Evolutionary conservation across 2,888 invertebrate species (phyloP).

Genomic region (Anticlea derivata): DNA sequence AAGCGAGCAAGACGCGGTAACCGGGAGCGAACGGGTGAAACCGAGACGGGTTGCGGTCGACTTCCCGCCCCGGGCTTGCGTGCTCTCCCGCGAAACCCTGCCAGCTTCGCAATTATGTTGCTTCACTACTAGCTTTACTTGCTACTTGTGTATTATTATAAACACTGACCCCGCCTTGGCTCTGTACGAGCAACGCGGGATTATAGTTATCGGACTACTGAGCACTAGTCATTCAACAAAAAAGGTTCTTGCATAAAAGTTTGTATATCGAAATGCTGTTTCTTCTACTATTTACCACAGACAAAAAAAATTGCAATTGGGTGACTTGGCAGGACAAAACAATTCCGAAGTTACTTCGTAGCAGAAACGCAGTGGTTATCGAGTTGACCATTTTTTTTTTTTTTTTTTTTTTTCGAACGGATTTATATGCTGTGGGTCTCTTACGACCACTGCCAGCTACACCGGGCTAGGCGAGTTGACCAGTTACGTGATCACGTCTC

Average conservation of each 20-base stretch:
- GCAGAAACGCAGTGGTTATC: neutral
- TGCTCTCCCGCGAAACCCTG: conserved; percentile 32
- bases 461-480: too few species aligned
- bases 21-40: conserved; percentile 61
- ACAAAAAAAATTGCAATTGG: neutral
- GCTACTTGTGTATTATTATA: conserved; percentile 29
- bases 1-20: conserved; percentile 59
- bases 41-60: conserved; percentile 64
- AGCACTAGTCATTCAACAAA: neutral
- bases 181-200: conserved; percentile 15
- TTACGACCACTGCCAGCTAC: too few species aligned
- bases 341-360: neutral
- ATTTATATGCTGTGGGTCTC: too few species aligned
- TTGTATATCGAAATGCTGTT: too few species aligned
- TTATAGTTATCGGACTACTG: conserved; percentile 24
- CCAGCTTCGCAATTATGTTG: conserved; percentile 34
- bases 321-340: too few species aligned
- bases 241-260: neutral
- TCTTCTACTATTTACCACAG: neutral
- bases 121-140: conserved; percentile 31
- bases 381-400: too few species aligned
- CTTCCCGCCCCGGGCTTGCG: conserved; percentile 34
- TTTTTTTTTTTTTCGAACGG: too few species aligned
- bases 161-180: conserved; percentile 18
- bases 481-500: neutral